phyloP scores from a whole-genome alignment of 2,797 vertebrate species.

The Nothura maculosa region DNA sequence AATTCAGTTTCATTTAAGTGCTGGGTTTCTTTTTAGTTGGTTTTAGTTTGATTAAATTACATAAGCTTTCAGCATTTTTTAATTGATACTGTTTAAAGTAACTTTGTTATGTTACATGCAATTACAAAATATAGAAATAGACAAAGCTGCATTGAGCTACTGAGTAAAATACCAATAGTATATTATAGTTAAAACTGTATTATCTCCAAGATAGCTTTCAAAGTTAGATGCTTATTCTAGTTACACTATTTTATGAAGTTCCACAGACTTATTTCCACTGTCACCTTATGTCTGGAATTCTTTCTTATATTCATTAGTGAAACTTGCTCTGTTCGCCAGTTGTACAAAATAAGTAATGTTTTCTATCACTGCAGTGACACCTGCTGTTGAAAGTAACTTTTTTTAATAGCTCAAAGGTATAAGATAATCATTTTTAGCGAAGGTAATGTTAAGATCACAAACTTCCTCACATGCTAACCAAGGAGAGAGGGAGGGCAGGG shows the following conservation, averaged over 20 bases:
- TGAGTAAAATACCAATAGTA: accelerated
- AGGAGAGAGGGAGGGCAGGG: neutral
- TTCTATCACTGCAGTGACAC: constrained; percentile 66
- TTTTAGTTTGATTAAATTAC: neutral
- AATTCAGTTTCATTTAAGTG: neutral
- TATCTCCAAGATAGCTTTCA: neutral
- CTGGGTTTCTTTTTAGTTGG: neutral
- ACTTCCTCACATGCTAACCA: neutral
- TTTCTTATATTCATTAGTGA: neutral
- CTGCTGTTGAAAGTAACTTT: constrained; percentile 56
- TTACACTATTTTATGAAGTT: neutral
- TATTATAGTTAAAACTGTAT: neutral
- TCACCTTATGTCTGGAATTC: neutral
- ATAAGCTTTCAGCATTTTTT: neutral
- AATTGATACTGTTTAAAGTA: neutral
- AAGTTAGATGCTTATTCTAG: neutral
- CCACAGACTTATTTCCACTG: neutral
- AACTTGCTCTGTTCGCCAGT: neutral
- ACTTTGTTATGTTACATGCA: neutral
- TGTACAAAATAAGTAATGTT: neutral
- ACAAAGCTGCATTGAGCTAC: neutral
- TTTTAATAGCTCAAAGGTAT: neutral
- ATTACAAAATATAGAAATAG: neutral
- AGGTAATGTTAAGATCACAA: neutral
- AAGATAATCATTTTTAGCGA: neutral